Conservation (phyloP, 2,888 invertebrate genomes). For the Pteria penguin region DNA sequence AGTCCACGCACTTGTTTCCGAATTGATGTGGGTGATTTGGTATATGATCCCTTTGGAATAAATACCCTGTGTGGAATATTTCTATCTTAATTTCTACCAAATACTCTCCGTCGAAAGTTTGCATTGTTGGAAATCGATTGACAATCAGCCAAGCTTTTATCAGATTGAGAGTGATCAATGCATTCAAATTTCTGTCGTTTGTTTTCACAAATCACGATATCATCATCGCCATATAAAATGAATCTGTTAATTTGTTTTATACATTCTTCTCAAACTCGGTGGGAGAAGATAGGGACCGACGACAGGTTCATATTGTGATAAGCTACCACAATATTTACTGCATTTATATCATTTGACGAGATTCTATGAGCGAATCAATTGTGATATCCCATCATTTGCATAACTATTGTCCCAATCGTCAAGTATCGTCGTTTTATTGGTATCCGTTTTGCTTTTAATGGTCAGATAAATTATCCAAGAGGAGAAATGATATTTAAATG, state of each 20-base stretch:
- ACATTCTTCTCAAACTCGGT: slow-evolving; percentile 15
- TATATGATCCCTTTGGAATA: slow-evolving; percentile 39
- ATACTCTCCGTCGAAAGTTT: slow-evolving; percentile 33
- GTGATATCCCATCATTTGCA: slow-evolving; percentile 14
- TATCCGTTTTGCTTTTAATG: not conserved
- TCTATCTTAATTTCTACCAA: slow-evolving; percentile 30
- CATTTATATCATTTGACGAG: slow-evolving; percentile 1
- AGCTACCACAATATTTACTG: slow-evolving; percentile 19
- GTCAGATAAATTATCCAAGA: not conserved
- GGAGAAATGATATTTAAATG: not conserved
- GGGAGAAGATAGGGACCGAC: slow-evolving; percentile 9
- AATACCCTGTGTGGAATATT: slow-evolving; percentile 9
- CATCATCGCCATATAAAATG: slow-evolving; percentile 36
- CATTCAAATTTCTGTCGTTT: slow-evolving; percentile 42
- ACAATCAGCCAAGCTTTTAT: slow-evolving; percentile 27
- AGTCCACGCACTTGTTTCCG: no score
- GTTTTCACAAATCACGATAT: slow-evolving; percentile 41
- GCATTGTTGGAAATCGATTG: slow-evolving; percentile 37
- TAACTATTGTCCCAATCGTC: slow-evolving; percentile 9
- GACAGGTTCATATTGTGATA: not conserved
- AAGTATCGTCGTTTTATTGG: not conserved
- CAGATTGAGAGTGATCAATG: slow-evolving; percentile 35
- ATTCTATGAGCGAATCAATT: slow-evolving; percentile 3
- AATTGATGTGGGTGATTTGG: slow-evolving; percentile 25
- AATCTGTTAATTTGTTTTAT: slow-evolving; percentile 35